Base-by-base conservation (phyloP, 2,888 invertebrate species). In the Caenorhabditis drosophilae region DNA sequence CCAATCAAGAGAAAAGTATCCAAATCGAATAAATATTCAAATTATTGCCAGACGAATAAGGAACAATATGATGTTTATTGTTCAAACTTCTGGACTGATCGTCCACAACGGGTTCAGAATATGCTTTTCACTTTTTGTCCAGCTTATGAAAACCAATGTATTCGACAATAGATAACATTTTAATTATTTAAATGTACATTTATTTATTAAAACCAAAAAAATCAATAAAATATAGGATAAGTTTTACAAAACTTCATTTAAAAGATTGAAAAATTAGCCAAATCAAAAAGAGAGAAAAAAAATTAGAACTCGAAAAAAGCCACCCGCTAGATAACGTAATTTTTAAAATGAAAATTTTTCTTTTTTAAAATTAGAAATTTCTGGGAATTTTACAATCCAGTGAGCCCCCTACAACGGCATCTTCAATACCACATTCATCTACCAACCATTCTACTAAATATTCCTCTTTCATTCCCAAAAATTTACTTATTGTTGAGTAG, bases 381-480 rank as follows among this genome's bases (percentile, higher is more conserved):
- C 63, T 36, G 3, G 47, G 35, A 3, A 56, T 25, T 42, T 61
- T 57, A 25, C 67, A 67, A 49, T 72, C 67, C 4, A 69, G 36
- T 2, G 44, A n/a, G 16, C 61, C 72, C 3, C 62, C 66, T n/a
- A 67, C 49, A 20, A 26, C 20, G 4, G 46, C 62, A 23, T 89
- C 63, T 4, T 41, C 45, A 38, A 60, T 50, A 18, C 89, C 89
- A 86, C 91, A 90, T 83, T 90, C 90, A 85, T 88, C 88, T 85
- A 36, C 49, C 15, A 95, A 89, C 89, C 94, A 95, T 85, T 92
- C 90, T 86, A 89, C 87, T 87, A 92, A 91, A 85, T 90, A 90
- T 84, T 87, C 87, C 79, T 90, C 89, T 84, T 89, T 89, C 88
- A 94, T 93, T 84, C 91, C 92, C 89, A 96, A 89, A 88, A 91